Conservation (phyloP, 2,797 vertebrate genomes). For the Euphonia xanthogaster region DNA sequence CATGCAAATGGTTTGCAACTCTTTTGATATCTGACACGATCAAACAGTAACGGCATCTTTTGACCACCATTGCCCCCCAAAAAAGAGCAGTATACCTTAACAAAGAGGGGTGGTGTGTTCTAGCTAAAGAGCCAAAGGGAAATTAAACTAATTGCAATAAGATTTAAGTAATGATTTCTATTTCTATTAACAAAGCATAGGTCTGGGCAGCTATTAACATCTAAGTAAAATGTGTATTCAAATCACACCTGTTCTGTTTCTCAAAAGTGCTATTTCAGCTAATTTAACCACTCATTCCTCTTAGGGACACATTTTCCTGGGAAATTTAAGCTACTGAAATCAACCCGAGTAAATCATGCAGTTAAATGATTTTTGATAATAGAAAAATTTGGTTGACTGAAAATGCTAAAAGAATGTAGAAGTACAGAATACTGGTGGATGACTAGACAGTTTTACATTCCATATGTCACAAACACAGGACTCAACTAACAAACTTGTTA, state of each 20-base stretch:
- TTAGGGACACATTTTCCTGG: constrained; percentile 75
- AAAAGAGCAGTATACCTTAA: background rate
- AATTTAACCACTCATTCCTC: constrained; percentile 80
- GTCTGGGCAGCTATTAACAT: constrained; percentile 42
- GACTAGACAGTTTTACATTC: constrained; percentile 59
- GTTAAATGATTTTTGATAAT: constrained; percentile 81
- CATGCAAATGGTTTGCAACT: background rate
- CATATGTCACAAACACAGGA: constrained; percentile 30
- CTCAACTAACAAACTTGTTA: constrained; percentile 46
- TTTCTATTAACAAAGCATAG: constrained; percentile 32
- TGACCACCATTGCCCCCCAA: background rate
- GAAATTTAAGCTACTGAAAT: constrained; percentile 75
- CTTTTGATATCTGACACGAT: background rate
- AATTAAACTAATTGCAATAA: background rate
- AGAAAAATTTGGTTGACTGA: constrained; percentile 78
- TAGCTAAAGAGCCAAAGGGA: background rate
- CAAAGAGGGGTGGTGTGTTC: background rate
- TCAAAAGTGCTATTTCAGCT: constrained; percentile 78
- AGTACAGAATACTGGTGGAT: constrained; percentile 14
- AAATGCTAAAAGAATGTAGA: constrained; percentile 67
- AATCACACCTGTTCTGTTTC: constrained; percentile 76
- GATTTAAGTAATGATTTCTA: background rate
- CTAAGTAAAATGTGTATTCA: constrained; percentile 74
- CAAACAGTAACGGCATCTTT: background rate
- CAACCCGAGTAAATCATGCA: constrained; percentile 75